Evolutionary conservation across 1,140 invertebrate genomes (phyloP).

Genomic region (Lycorma delicatula): DNA sequence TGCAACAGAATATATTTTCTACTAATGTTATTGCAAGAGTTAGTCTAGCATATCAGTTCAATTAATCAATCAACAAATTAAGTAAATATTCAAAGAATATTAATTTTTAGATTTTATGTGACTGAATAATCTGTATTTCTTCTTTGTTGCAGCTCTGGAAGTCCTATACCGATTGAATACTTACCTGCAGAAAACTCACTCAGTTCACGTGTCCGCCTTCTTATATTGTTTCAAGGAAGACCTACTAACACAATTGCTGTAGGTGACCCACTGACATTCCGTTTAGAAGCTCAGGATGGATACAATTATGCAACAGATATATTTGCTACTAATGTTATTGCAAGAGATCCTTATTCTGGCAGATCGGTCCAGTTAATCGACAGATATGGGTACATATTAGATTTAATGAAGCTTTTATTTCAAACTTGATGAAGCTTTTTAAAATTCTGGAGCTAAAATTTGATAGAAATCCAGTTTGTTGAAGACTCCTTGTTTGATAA

Average conservation of each 20-base stretch:
- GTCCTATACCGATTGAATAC: constrained; percentile 85
- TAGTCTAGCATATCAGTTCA: background rate
- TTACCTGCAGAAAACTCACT: constrained; percentile 81
- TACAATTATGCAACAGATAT: constrained; percentile 83
- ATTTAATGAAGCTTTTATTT: too few species aligned
- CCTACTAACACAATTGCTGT: constrained; percentile 89
- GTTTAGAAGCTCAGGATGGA: constrained; percentile 79
- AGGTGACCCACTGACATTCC: constrained; percentile 85
- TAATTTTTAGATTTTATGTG: background rate
- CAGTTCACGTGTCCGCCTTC: constrained; percentile 73
- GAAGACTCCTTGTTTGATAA: too few species aligned
- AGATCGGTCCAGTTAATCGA: constrained; percentile 83
- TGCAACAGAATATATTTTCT: too few species aligned
- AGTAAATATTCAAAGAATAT: too few species aligned
- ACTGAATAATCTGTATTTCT: background rate
- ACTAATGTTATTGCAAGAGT: too few species aligned
- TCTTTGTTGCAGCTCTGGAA: constrained; percentile 52
- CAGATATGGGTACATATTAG: constrained; percentile 75
- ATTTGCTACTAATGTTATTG: constrained; percentile 89
- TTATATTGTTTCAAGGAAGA: constrained; percentile 79
- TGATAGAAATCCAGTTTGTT: too few species aligned
- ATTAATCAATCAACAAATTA: background rate
- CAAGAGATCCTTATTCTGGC: constrained; percentile 84
- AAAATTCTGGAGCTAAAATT: too few species aligned
- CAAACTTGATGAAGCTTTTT: too few species aligned